These are phyloP conservation scores for Microctenopoma stevenorrisi DNA, from an alignment of 2,797 vertebrate species.

Conservation along the genomic window DNA sequence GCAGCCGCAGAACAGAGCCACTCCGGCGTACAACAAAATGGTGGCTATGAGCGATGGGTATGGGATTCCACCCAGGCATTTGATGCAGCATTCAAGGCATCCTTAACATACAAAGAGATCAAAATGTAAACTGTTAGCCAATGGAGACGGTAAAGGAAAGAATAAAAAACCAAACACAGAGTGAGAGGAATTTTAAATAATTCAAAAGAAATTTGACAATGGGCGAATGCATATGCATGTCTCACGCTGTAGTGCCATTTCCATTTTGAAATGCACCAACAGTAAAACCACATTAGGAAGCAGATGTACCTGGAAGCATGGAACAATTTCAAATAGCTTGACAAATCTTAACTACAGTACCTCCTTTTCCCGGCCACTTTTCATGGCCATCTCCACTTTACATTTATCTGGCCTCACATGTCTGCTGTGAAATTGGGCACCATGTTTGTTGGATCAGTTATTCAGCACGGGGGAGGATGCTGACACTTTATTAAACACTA, in stretches of 20 bases:
- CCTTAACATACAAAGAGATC: conserved; percentile 75
- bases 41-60: conserved; percentile 97
- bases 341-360: background rate
- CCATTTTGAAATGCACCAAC: conserved; percentile 8
- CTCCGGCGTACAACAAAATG: conserved; percentile 95
- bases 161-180: too few species aligned
- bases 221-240: conserved; percentile 23
- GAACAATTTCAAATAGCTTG: conserved; percentile 4
- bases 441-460: conserved; percentile 17
- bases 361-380: background rate
- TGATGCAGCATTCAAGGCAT: conserved; percentile 97
- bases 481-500: conserved; percentile 52
- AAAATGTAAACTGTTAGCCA: background rate
- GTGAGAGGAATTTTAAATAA: conserved; percentile 25
- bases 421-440: background rate
- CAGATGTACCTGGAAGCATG: background rate
- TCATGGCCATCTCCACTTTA: background rate
- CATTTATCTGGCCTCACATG: background rate
- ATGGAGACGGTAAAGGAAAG: background rate
- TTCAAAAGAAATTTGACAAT: conserved; percentile 26
- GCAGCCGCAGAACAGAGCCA: conserved; percentile 97
- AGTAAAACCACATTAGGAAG: conserved; percentile 6
- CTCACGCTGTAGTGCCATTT: conserved; percentile 18
- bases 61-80: conserved; percentile 97
- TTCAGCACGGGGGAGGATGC: conserved; percentile 22